These are phyloP conservation scores for Rhizoglyphus robini DNA, from an alignment of 1,140 invertebrate genomes.

Conservation along the genomic window DNA sequence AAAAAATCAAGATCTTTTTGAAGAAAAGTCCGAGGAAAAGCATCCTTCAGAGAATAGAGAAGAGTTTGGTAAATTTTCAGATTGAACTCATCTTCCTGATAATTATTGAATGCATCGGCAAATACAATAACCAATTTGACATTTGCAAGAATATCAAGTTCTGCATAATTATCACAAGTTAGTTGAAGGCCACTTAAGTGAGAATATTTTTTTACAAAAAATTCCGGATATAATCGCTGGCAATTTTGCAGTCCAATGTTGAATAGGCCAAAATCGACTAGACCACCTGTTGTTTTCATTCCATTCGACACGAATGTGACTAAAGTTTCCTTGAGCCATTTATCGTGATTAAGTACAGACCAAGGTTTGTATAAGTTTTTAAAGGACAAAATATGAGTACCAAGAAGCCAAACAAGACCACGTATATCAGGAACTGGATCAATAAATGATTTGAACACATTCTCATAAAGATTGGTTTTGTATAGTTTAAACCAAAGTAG, in stretches of 20 bases:
- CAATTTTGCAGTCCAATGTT: slow-evolving; percentile 7
- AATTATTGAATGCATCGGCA: neutral
- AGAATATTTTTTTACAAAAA: slow-evolving; percentile 14
- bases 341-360: slow-evolving; percentile 8
- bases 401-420: slow-evolving; percentile 1
- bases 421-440: slow-evolving; percentile 4
- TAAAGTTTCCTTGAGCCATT: slow-evolving; percentile 3
- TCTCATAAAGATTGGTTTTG: slow-evolving; percentile 11
- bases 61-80: slow-evolving; percentile 8
- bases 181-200: slow-evolving; percentile 10
- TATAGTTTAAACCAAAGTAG: slow-evolving; percentile 15
- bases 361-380: slow-evolving; percentile 8
- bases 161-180: neutral
- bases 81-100: neutral
- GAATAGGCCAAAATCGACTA: slow-evolving; percentile 14
- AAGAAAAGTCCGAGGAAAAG: neutral
- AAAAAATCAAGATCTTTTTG: slow-evolving; percentile 4
- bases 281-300: neutral
- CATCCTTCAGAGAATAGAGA: neutral
- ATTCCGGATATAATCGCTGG: slow-evolving; percentile 4
- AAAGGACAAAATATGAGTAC: slow-evolving; percentile 4
- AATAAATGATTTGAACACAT: neutral
- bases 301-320: slow-evolving; percentile 9
- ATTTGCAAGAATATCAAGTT: neutral
- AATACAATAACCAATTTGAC: slow-evolving; percentile 14